phyloP scores from a whole-genome alignment of 2,797 vertebrate species.

The Serranus cabrilla region DNA sequence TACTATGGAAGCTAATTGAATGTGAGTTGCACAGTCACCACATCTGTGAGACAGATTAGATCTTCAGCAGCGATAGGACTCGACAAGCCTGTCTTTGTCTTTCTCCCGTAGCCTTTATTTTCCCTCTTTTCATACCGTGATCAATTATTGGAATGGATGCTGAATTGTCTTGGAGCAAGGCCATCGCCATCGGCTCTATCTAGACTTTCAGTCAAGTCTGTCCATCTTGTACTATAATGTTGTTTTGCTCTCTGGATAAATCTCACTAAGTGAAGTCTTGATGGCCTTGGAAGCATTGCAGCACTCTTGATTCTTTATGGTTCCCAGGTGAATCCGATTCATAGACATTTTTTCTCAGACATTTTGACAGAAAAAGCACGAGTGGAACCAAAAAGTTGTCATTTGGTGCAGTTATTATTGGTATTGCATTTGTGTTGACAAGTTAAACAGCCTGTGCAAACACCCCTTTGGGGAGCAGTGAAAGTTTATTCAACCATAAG shows the following conservation, averaged over 20 bases:
- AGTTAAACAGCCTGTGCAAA: background rate
- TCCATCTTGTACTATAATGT: background rate
- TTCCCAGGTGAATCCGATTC: background rate
- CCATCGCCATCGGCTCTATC: background rate
- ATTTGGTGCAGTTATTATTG: background rate
- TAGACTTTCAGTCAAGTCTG: background rate
- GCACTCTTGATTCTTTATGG: background rate
- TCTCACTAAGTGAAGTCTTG: background rate
- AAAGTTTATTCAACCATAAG: no score
- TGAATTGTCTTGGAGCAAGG: background rate
- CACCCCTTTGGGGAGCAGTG: no score
- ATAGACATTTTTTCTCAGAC: background rate
- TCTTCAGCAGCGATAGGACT: constrained; percentile 25
- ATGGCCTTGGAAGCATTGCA: no score
- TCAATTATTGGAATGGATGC: background rate
- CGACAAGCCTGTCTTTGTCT: background rate
- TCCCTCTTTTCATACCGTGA: background rate
- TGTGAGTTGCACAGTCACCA: constrained; percentile 23
- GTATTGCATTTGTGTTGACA: background rate
- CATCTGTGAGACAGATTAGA: constrained; percentile 45
- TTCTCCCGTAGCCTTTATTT: constrained; percentile 2
- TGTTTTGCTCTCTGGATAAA: background rate
- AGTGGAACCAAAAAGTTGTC: background rate
- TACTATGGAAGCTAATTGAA: constrained; percentile 67
- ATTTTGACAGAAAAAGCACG: background rate